These are phyloP conservation scores for Pammene aurita DNA, from an alignment of 2,888 invertebrate genomes.

Conservation along the genomic window DNA sequence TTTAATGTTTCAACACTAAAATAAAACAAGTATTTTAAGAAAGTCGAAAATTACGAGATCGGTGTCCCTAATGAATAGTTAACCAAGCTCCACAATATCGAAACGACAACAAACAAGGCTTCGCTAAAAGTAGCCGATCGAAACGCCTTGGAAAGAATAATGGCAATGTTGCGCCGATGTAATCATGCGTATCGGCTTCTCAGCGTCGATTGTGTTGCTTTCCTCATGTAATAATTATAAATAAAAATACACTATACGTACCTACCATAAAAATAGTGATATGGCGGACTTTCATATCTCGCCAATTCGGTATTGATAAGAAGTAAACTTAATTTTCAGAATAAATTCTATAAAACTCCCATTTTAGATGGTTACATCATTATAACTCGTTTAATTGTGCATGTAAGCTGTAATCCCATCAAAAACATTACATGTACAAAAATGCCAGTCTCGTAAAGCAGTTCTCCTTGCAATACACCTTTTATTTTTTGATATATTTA, in stretches of 20 bases:
- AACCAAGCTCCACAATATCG: no score
- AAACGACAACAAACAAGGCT: no score
- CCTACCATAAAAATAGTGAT: conserved; percentile 11
- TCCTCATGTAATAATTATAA: background rate
- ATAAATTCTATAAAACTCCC: background rate
- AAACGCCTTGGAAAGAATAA: background rate
- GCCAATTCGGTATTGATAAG: conserved; percentile 10
- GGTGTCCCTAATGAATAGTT: no score
- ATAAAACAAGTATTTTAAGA: background rate
- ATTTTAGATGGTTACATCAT: background rate
- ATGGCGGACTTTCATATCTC: conserved; percentile 12
- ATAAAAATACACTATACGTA: background rate
- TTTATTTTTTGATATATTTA: no score
- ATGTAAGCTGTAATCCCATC: background rate
- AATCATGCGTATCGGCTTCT: no score
- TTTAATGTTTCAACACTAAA: background rate
- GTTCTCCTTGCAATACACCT: no score
- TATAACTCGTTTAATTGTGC: conserved; percentile 11
- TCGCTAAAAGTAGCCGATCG: background rate
- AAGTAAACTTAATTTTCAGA: background rate
- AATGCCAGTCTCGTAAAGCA: no score
- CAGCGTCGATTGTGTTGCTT: background rate
- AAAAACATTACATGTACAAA: no score
- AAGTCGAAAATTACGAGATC: no score
- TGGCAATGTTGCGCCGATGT: background rate